Evolutionary conservation across 2,113 vertebrate species (phyloP), one percentile per base, ranked within the genome.

Genomic region (Dicaeum eximium): DNA sequence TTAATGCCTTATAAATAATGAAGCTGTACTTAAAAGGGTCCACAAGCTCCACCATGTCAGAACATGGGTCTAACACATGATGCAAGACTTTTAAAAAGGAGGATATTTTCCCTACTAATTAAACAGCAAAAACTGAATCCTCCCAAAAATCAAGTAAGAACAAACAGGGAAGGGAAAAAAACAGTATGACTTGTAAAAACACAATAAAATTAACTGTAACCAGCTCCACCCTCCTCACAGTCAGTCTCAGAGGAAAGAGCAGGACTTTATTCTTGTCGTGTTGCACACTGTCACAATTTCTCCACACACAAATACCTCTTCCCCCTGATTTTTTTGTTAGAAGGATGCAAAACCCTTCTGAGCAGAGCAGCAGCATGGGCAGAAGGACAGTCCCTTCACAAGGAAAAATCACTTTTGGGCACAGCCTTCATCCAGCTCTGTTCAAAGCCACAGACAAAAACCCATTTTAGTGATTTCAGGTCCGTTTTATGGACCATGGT

Each of bases 1-100:
- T 97, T 97, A 98, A 93, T 96, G 95, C 95, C 94, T 91, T 94
- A 96, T 97, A 97, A 98, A 98, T 94, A 96, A 74, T 66, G 92
- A 93, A 95, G 93, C 97, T 38, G 56, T 27, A 90, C 95, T 97
- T 97, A 95, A 97, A 98, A 97, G 96, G 95, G 97, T 95, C 96
- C 96, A 94, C 95, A 96, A 95, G 95, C 87, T 93, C 77, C 40
- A 87, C 97, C 97, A 96, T 97, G 97, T 97, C 97, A 96, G 95
- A 96, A 98, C 96, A 93, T 8, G 83, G 95, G 95, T 91, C 89
- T 88, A 33, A 35, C 31, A 58, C 15, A 58, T 79, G 73, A 94
- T 62, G 95, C 96, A 97, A 97, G 94, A 91, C 88, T 93, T n/a
- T n/a, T n/a, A 61, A 81, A 88, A 92, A 93, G 92, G 72, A 96